A percentile compares a stretch with the other conserved stretches of the same genome.
phyloP scores from a whole-genome alignment of 2,797 vertebrate species.

The Novumbra hubbsi region DNA sequence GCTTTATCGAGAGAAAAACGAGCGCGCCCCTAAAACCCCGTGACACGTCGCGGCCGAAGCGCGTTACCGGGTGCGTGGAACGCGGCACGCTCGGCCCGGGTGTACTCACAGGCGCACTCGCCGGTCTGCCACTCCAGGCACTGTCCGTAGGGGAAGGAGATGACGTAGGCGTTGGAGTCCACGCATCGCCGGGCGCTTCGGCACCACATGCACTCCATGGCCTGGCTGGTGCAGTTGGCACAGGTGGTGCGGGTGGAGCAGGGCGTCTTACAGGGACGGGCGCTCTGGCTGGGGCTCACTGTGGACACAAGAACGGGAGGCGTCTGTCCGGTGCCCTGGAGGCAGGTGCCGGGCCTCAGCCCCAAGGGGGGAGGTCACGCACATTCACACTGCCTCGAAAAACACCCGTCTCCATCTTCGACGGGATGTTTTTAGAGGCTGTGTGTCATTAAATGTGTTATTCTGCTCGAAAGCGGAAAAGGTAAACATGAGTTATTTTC shows the following conservation, averaged over 20 bases:
- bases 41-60: not conserved
- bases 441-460: not conserved
- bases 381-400: not conserved
- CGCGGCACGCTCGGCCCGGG: no score
- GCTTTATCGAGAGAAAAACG: no score
- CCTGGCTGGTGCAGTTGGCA: conserved; percentile 92
- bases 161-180: conserved; percentile 94
- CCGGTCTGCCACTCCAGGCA: conserved; percentile 98
- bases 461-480: not conserved
- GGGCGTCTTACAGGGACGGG: conserved; percentile 88
- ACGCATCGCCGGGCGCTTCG: conserved; percentile 89
- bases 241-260: conserved; percentile 88
- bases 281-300: conserved; percentile 93
- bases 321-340: not conserved
- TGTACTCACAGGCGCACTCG: conserved; percentile 87
- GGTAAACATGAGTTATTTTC: not conserved
- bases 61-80: no score
- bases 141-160: conserved; percentile 97
- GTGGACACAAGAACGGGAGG: conserved; percentile 59
- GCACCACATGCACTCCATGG: conserved; percentile 99
- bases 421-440: not conserved
- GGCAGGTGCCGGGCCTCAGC: not conserved
- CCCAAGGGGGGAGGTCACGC: not conserved
- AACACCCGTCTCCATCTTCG: not conserved
- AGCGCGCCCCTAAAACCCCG: no score